Conservation (phyloP, 2,797 vertebrate genomes). For the Esox lucius region DNA sequence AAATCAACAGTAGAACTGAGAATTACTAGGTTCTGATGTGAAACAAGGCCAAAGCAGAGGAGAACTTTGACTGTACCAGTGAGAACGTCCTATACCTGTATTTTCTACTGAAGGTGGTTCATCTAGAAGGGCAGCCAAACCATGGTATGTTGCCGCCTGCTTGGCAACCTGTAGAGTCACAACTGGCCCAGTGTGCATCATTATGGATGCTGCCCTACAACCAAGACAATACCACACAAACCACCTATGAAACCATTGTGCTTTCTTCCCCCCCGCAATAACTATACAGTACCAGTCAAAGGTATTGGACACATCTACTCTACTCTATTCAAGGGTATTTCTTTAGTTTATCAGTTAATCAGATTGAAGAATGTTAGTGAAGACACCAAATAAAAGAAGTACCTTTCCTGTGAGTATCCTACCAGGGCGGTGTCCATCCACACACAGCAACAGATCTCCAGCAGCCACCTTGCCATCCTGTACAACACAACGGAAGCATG, state of each 20-base stretch:
- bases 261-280: not conserved
- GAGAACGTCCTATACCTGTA: conserved; percentile 67
- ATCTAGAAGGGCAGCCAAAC: conserved; percentile 84
- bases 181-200: conserved; percentile 88
- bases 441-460: conserved; percentile 90
- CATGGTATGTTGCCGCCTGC: conserved; percentile 86
- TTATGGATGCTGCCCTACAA: conserved; percentile 87
- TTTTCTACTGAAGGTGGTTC: conserved; percentile 74
- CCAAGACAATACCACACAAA: conserved; percentile 19
- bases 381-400: too few relatives aligned
- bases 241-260: not conserved
- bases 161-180: conserved; percentile 90
- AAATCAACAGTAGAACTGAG: too few relatives aligned
- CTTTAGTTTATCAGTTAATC: too few relatives aligned
- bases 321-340: too few relatives aligned
- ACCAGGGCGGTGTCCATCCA: conserved; percentile 88
- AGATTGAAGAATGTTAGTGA: too few relatives aligned
- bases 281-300: too few relatives aligned
- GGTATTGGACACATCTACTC: too few relatives aligned
- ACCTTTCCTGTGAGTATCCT: conserved; percentile 93
- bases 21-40: not conserved
- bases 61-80: not conserved
- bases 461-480: conserved; percentile 87
- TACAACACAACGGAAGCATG: not conserved
- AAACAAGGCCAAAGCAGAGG: not conserved